Evolutionary conservation across 1,140 invertebrate species (phyloP).

Genomic region (Phymorhynchus buccinoides): DNA sequence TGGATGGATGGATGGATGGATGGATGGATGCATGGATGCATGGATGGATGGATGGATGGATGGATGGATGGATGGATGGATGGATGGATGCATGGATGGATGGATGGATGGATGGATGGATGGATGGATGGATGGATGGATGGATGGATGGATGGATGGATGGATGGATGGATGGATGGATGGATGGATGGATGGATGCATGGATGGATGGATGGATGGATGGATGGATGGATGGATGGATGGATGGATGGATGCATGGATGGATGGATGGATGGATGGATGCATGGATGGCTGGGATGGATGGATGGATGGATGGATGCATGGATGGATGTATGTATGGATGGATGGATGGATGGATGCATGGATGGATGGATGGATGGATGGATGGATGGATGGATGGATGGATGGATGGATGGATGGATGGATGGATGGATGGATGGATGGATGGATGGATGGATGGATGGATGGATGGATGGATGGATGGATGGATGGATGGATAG

Average conservation of each 20-base stretch:
- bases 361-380: neutral
- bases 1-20: too few relatives aligned
- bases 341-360: neutral
- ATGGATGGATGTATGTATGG: too few relatives aligned
- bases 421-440: neutral
- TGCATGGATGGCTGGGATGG: neutral
- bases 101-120: too few relatives aligned
- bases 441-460: neutral
- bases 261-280: neutral
- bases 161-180: neutral
- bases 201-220: neutral
- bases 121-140: too few relatives aligned
- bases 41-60: too few relatives aligned
- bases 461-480: neutral
- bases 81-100: too few relatives aligned
- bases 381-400: neutral
- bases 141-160: too few relatives aligned
- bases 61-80: too few relatives aligned
- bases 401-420: neutral
- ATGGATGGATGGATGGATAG: too few relatives aligned
- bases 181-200: neutral
- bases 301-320: neutral
- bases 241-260: neutral
- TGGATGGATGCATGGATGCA: too few relatives aligned
- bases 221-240: neutral